Evolutionary conservation across 1,140 invertebrate genomes (phyloP), one percentile per base, ranked within the genome.

Genomic region (Ceratina australensis): DNA sequence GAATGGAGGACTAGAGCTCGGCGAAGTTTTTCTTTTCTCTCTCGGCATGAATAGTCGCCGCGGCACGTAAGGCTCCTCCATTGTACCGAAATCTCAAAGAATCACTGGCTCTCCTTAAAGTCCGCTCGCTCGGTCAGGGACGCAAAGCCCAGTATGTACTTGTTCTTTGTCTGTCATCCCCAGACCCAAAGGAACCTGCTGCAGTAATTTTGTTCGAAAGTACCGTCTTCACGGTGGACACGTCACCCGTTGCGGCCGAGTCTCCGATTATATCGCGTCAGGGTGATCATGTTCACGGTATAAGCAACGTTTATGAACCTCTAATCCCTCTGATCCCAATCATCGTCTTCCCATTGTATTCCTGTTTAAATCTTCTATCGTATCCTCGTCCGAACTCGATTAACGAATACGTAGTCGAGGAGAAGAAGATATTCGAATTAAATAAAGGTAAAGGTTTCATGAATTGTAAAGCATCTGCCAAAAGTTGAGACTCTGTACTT

Each of bases 1-100:
- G 88, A 88, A 89, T 89, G 87, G 73, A 47, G 74, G 88, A 87
- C 33, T 84, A 87, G n/a, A n/a, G 69, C 85, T 84, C 81, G 86
- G 78, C 83, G 67, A 76, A 87, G 80, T 87, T 90, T 89, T 85
- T 84, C 82, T 82, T 83, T 68, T 28, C 65, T 88, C 87, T 87
- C 84, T 67, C 65, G 54, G 47, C 63, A 56, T 89, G 88, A 89
- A 90, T 90, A 87, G 87, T 72, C 69, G 72, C 74, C 63, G 79
- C 81, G 66, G 76, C 75, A 69, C 72, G 77, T 78, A 86, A 72
- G 82, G 78, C 78, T 73, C 69, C 73, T 69, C 79, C 74, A 88
- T 89, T 89, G 87, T 90, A 74, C 80, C 79, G 73, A 81, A 89
- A 87, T 87, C 87, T 87, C 84, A 86, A 90, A 90, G 88, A 91